Evolutionary conservation across 1,140 invertebrate species (phyloP).

Genomic region (Apolygus lucorum): DNA sequence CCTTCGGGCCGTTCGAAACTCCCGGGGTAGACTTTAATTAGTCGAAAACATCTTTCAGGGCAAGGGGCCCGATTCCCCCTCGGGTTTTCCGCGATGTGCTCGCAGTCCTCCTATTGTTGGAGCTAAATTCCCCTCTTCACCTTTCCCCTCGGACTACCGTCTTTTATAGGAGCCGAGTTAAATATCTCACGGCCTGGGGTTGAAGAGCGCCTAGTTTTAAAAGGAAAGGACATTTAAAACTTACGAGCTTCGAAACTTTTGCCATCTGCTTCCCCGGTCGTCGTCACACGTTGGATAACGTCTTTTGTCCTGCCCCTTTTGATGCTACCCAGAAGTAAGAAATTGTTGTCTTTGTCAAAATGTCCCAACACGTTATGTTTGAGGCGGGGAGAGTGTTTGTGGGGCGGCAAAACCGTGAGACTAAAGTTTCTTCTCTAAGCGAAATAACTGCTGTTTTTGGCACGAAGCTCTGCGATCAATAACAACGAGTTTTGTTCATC

Average conservation of each 20-base stretch:
- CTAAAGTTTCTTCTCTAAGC: no score
- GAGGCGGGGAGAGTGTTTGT: neutral
- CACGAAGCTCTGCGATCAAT: no score
- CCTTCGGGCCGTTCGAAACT: no score
- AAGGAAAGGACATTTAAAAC: conserved; percentile 1
- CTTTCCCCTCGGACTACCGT: neutral
- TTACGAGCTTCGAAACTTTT: neutral
- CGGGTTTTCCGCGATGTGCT: neutral
- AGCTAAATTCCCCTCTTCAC: neutral
- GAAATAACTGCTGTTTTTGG: no score
- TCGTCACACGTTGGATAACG: neutral
- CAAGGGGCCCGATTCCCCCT: neutral
- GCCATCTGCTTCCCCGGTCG: neutral
- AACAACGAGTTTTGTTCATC: no score
- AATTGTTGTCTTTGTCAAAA: neutral
- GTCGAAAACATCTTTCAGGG: neutral
- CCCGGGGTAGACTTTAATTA: neutral
- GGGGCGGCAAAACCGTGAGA: no score
- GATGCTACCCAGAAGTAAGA: neutral
- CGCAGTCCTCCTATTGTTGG: neutral
- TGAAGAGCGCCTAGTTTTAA: neutral
- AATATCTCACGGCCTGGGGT: neutral
- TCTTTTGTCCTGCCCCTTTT: neutral
- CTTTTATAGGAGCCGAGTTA: no score
- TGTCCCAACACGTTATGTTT: neutral